phyloP scores from a whole-genome alignment of 2,888 invertebrate genomes.

The Dioctria rufipes region DNA sequence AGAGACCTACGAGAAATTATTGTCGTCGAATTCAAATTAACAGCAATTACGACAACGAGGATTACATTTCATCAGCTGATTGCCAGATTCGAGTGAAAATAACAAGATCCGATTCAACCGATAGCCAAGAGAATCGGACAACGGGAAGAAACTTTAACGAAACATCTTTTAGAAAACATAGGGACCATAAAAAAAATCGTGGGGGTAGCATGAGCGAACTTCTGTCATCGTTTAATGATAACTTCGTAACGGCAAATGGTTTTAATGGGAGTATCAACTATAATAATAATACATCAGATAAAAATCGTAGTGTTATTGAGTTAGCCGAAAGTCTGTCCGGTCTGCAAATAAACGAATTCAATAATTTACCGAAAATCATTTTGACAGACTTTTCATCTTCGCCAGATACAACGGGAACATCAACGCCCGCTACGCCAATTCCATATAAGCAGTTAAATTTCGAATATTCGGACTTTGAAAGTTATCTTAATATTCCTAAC shows the following conservation, averaged over 20 bases:
- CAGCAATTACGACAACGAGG: constrained; percentile 12
- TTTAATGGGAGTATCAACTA: constrained; percentile 20
- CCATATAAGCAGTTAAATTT: constrained; percentile 42
- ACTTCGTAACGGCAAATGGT: constrained; percentile 4
- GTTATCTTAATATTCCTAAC: constrained; percentile 58
- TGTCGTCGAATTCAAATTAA: constrained; percentile 12
- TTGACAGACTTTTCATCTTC: constrained; percentile 66
- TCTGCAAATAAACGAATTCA: constrained; percentile 63
- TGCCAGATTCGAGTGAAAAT: constrained; percentile 66
- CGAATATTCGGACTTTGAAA: constrained; percentile 52
- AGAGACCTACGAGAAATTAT: constrained; percentile 54
- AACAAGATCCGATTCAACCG: constrained; percentile 57
- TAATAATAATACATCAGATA: not conserved
- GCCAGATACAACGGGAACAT: constrained; percentile 35
- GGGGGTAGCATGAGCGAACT: constrained; percentile 46
- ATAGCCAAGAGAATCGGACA: constrained; percentile 34
- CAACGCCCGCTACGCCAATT: constrained; percentile 28
- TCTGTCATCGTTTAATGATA: constrained; percentile 34
- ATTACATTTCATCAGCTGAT: not conserved
- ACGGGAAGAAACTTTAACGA: not conserved
- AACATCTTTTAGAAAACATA: constrained; percentile 27
- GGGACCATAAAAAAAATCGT: constrained; percentile 11
- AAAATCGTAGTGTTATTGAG: constrained; percentile 61
- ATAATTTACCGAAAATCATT: constrained; percentile 66
- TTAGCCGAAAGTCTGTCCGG: constrained; percentile 62